These are phyloP conservation scores for Dioctria rufipes DNA, from an alignment of 2,888 invertebrate genomes.

Conservation along the genomic window DNA sequence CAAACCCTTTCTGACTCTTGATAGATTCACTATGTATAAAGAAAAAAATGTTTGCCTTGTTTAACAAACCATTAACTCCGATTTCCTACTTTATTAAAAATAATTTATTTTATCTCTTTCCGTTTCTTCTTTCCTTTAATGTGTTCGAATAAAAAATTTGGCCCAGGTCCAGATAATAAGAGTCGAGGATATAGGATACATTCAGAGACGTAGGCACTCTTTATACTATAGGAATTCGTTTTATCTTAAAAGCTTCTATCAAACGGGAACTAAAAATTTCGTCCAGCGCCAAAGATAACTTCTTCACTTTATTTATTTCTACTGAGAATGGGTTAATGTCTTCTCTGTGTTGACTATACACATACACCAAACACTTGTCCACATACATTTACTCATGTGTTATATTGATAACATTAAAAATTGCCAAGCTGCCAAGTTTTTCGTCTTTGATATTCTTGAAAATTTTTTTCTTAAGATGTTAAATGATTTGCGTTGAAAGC, in stretches of 20 bases:
- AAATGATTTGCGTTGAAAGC: conserved; percentile 12
- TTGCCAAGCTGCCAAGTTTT: conserved; percentile 5
- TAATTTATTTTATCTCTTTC: conserved; percentile 48
- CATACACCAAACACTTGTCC: neutral
- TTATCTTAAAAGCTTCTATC: neutral
- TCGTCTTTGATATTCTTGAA: neutral
- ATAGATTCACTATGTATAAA: no score
- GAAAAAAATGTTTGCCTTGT: conserved; percentile 22
- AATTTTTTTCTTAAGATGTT: neutral
- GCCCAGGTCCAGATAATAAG: conserved; percentile 39
- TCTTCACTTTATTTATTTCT: neutral
- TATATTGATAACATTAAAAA: neutral
- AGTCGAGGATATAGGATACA: neutral
- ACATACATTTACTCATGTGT: no score
- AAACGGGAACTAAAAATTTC: neutral
- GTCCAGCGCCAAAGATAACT: conserved; percentile 23
- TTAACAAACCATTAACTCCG: conserved; percentile 44
- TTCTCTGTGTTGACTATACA: neutral
- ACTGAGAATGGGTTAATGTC: neutral
- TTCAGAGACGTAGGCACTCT: neutral
- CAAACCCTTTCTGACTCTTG: neutral
- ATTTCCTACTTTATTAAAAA: conserved; percentile 49
- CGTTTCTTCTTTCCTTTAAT: neutral
- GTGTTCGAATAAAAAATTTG: conserved; percentile 12
- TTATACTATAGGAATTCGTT: neutral